Conservation (phyloP, 2,888 invertebrate genomes). For the Neoitamus cyanurus region DNA sequence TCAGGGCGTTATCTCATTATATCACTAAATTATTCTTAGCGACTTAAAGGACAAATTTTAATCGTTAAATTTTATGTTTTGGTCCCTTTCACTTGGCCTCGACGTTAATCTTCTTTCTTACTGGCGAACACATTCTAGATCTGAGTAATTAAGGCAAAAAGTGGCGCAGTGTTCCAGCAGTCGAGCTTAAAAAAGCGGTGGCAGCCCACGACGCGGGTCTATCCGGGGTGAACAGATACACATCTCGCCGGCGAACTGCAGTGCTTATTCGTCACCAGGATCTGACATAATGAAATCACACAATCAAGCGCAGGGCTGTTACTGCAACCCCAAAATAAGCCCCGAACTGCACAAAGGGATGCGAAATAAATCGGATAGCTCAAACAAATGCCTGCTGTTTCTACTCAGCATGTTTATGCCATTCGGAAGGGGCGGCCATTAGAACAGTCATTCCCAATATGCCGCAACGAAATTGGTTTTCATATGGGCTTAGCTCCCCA, state of each 20-base stretch:
- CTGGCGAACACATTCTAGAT: not conserved
- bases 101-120: not conserved
- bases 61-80: conserved; percentile 45
- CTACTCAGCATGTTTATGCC: not conserved
- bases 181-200: not conserved
- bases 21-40: conserved; percentile 46
- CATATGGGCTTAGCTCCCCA: conserved; percentile 37
- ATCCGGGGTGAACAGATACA: not conserved
- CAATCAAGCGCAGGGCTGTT: not conserved
- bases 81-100: not conserved
- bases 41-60: conserved; percentile 50
- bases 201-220: not conserved
- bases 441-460: conserved; percentile 40
- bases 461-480: conserved; percentile 41
- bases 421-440: conserved; percentile 4
- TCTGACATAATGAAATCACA: not conserved
- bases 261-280: not conserved
- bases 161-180: not conserved
- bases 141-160: not conserved
- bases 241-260: not conserved
- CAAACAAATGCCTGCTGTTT: not conserved
- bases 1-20: conserved; percentile 29
- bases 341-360: not conserved
- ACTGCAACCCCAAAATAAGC: not conserved
- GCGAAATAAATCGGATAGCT: not conserved